Evolutionary conservation across 2,113 vertebrate genomes (phyloP).

Genomic region (Sinocyclocheilus maitianheensis): DNA sequence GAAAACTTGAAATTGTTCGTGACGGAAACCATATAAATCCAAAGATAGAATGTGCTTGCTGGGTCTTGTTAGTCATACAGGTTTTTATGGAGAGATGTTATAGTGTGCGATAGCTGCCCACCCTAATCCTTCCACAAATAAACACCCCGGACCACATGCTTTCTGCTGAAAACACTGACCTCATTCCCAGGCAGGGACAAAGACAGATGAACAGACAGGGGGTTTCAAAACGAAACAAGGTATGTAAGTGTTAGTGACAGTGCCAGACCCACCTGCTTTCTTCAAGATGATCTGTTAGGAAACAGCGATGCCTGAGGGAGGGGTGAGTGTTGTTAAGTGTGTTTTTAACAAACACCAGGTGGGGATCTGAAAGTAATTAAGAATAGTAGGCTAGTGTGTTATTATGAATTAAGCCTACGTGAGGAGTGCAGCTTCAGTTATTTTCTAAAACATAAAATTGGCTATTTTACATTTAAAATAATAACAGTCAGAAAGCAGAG

Average conservation of each 20-base stretch:
- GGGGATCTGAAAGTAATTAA: constrained; percentile 49
- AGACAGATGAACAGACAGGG: constrained; percentile 19
- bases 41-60: constrained; percentile 48
- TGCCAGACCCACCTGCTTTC: constrained; percentile 57
- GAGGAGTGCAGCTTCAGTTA: background rate
- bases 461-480: background rate
- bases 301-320: constrained; percentile 61
- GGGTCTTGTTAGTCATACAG: constrained; percentile 13
- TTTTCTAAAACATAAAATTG: background rate
- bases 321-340: constrained; percentile 68
- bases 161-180: constrained; percentile 53
- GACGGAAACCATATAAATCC: constrained; percentile 23
- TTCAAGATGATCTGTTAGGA: constrained; percentile 55
- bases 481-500: too few species aligned
- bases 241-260: constrained; percentile 30
- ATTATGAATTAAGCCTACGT: background rate
- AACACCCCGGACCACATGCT: constrained; percentile 60
- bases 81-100: constrained; percentile 39
- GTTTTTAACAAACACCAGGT: constrained; percentile 65
- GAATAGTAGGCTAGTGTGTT: background rate
- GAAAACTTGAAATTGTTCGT: constrained; percentile 3
- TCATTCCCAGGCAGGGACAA: constrained; percentile 47
- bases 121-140: constrained; percentile 53
- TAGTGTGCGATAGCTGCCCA: constrained; percentile 50
- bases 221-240: background rate